Evolutionary conservation across 2,888 invertebrate species (phyloP).

Genomic region (Pocota personata): DNA sequence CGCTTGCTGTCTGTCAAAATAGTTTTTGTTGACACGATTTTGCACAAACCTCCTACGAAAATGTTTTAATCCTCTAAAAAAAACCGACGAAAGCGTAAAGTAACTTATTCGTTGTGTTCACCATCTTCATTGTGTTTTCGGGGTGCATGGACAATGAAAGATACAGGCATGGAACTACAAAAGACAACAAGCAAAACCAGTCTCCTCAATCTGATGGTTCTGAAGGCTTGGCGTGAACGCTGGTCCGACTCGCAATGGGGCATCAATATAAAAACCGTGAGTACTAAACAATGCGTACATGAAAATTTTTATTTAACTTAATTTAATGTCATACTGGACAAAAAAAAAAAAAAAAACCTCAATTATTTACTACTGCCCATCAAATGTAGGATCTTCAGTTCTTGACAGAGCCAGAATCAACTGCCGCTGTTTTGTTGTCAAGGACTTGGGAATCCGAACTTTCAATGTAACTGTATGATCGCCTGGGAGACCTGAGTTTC

Average conservation of each 20-base stretch:
- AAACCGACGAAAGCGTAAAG: neutral
- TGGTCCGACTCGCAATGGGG: constrained; percentile 99
- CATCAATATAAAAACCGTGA: constrained; percentile 95
- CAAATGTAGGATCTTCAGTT: constrained; percentile 78
- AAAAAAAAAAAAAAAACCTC: no score
- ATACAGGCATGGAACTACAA: constrained; percentile 87
- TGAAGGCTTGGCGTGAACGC: constrained; percentile 94
- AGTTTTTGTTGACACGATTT: constrained; percentile 16
- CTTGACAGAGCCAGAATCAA: constrained; percentile 78
- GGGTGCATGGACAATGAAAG: constrained; percentile 78
- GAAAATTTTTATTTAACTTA: constrained; percentile 8
- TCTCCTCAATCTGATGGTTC: constrained; percentile 86
- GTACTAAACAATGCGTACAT: constrained; percentile 67
- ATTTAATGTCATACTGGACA: neutral
- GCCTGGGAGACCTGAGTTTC: constrained; percentile 75
- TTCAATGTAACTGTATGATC: constrained; percentile 80
- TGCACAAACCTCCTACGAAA: neutral
- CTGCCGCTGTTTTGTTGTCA: constrained; percentile 80
- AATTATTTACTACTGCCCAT: constrained; percentile 70
- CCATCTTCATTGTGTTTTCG: neutral
- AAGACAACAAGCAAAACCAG: constrained; percentile 93
- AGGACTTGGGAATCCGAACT: constrained; percentile 78
- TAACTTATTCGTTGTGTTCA: neutral
- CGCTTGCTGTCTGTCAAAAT: constrained; percentile 13
- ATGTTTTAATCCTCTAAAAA: neutral